Base-by-base conservation (phyloP, 2,113 vertebrate genomes). In the Cottus gobio region DNA sequence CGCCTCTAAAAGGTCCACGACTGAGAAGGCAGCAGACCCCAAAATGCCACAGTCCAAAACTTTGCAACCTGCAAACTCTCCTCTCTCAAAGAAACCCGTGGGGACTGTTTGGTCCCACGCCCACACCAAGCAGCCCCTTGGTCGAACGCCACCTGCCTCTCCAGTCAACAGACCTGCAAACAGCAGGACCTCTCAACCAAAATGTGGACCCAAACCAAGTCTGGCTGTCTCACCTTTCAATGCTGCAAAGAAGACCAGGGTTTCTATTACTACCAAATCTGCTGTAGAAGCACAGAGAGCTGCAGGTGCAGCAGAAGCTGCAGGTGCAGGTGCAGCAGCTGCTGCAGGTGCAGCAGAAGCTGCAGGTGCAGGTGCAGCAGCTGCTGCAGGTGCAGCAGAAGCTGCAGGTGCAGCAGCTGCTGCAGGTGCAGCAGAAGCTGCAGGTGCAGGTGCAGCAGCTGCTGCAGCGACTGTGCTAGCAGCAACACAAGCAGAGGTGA, bases 181-280 rank as follows among this genome's bases (percentile, higher is more conserved):
- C 4, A 16, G 83, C 54, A 85, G 52, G 57, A 85, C 81, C 2
- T 9, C 75, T 30, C 74, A 82, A 34, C 26, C 85, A 12, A 91
- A 87, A 62, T 71, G 78, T 44, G 71, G 57, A 52, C 13, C 75
- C 61, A 95, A 93, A 83, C 92, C 93, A 22, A 92, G 89, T 16
- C 93, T 93, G 83, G 75, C 93, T 11, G 90, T 92, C 36, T 42
- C 75, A 7, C 93, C 93, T 18, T 89, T 90, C 44, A 80, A 57
- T 3, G 48, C 85, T 3, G 69, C 37, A 20, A 91, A 88, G 73
- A 92, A 92, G 65, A 75, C 60, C 0, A 80, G 34, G 9, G n/a
- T 20, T 30, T 28, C 75, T 8, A 75, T 81, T 22, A 0, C 77
- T 7, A 52, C 42, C 4, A 52, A 22, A 13, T 24, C 57, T 56